Evolutionary conservation across 1,140 invertebrate species (phyloP).

Genomic region (Homalodisca vitripennis): DNA sequence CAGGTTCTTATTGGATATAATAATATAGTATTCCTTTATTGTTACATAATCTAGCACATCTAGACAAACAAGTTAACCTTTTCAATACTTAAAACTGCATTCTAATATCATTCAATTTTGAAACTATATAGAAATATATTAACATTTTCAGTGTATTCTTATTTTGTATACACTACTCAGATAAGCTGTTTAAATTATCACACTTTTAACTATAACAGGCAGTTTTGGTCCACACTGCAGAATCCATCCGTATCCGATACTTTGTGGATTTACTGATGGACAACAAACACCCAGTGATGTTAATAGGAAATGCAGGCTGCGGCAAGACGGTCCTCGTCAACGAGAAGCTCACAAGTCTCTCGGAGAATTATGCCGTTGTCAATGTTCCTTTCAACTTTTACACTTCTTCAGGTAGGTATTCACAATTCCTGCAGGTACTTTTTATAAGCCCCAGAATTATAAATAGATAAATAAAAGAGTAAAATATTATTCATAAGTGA

Average conservation of each 20-base stretch:
- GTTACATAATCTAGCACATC: too few species aligned
- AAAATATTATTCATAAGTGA: too few species aligned
- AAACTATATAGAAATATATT: too few species aligned
- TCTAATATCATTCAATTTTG: too few species aligned
- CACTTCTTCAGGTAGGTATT: constrained; percentile 78
- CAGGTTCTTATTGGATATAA: constrained; percentile 57
- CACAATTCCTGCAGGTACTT: too few species aligned
- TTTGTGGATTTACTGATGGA: constrained; percentile 90
- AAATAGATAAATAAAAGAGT: too few species aligned
- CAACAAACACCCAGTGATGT: constrained; percentile 87
- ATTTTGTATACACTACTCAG: too few species aligned
- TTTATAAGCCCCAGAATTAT: too few species aligned
- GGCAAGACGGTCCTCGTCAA: constrained; percentile 88
- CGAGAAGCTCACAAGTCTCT: constrained; percentile 77
- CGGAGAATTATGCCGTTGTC: constrained; percentile 84
- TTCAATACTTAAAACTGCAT: too few species aligned
- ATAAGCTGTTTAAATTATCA: not conserved
- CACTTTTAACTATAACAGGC: constrained; percentile 56
- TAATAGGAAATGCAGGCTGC: constrained; percentile 88
- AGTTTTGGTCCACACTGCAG: constrained; percentile 88
- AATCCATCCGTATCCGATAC: constrained; percentile 86
- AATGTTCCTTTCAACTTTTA: constrained; percentile 98
- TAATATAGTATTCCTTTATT: not conserved
- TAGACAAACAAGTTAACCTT: too few species aligned
- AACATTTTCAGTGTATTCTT: too few species aligned